Evolutionary conservation across 2,797 vertebrate genomes (phyloP), one percentile per base, ranked within the genome.

Genomic region (Bovichtus diacanthus): DNA sequence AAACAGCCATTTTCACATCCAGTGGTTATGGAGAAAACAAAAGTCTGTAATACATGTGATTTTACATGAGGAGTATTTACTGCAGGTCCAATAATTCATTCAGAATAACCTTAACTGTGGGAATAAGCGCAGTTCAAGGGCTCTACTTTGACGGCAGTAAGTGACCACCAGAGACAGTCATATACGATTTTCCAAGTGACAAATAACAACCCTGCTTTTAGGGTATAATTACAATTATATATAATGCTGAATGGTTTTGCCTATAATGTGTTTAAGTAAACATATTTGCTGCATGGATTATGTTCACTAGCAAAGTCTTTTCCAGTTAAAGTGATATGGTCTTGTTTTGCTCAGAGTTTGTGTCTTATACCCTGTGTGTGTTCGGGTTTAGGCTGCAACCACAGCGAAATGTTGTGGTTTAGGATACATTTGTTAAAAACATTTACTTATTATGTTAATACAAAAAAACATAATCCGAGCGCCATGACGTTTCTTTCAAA

Each of bases 111-210:
- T 61, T 23, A 23, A 39, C 39, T 29, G 23, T 34, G 31, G 31
- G n/a, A n/a, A n/a, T n/a, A n/a, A n/a, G n/a, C n/a, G n/a, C n/a
- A 25, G 13, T 21, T 70, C n/a, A 77, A 64, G 36, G 29, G 25
- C 11, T 58, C 49, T 46, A 38, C 41, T 69, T 34, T 43, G 11
- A 47, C 15, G 19, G 38, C 39, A 54, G 34, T 10, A 3, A 46
- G 11, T 39, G 31, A 56, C 31, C 2, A 18, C 12, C 12, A 29
- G 58, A 55, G 23, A 13, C 34, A 29, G 65, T 76, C 47, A 65
- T 36, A 58, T 58, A 49, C 13, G 75, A 61, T 67, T 46, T 47
- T 31, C 21, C 16, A 41, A 63, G 23, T 25, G 51, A 53, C 58
- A 61, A 59, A 39, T 69, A 46, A 5, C 9, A 41, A 21, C 36